These are phyloP conservation scores for Bombus pascuorum DNA, from an alignment of 1,140 invertebrate species.

Conservation along the genomic window DNA sequence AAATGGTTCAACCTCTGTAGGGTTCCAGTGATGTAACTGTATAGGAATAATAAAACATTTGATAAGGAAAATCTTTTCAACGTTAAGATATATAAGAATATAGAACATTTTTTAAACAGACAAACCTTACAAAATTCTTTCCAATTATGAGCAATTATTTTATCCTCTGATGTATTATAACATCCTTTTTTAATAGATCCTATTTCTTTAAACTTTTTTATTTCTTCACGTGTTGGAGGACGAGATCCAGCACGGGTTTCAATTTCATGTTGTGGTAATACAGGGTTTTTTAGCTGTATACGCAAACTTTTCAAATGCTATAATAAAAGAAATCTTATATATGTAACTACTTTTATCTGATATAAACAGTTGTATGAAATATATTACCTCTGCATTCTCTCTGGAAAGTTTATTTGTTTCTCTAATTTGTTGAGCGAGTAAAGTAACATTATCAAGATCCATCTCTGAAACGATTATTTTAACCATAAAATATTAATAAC, in stretches of 20 bases:
- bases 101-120: neutral
- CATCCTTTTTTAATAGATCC: slow-evolving; percentile 57
- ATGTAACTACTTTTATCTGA: neutral
- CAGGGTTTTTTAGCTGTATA: slow-evolving; percentile 56
- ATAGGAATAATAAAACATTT: slow-evolving; percentile 17
- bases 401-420: neutral
- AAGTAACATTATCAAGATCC: slow-evolving; percentile 16
- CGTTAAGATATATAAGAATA: neutral
- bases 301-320: slow-evolving; percentile 45
- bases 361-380: neutral
- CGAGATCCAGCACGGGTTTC: slow-evolving; percentile 68
- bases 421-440: slow-evolving; percentile 21
- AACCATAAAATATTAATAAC: neutral
- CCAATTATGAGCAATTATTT: slow-evolving; percentile 71
- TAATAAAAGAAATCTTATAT: neutral
- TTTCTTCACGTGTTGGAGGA: slow-evolving; percentile 43
- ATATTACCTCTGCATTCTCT: neutral
- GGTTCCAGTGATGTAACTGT: slow-evolving; percentile 70
- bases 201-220: slow-evolving; percentile 60
- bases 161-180: slow-evolving; percentile 64
- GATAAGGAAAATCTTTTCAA: neutral
- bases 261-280: slow-evolving; percentile 69
- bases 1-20: slow-evolving; percentile 60
- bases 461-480: neutral
- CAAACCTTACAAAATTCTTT: slow-evolving; percentile 72